Percentiles rank a stretch among this genome's conserved stretches.
phyloP scores from a whole-genome alignment of 92 coral and sea anemone species.

The Scolanthus callimorphus region DNA sequence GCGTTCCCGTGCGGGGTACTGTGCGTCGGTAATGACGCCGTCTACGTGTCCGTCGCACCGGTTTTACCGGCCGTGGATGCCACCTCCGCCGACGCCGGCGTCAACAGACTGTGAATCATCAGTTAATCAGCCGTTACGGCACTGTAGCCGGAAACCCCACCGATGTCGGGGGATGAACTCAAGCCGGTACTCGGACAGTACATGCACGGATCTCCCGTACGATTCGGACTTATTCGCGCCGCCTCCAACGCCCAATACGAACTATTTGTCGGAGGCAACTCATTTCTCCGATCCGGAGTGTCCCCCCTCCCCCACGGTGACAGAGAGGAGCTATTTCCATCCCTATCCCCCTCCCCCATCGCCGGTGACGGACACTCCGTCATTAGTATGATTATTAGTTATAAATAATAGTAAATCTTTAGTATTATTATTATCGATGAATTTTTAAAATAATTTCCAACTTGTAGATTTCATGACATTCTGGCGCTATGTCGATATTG shows the following conservation, averaged over 20 bases:
- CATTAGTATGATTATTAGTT: slow-evolving; percentile 53
- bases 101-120: slow-evolving; percentile 88
- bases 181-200: slow-evolving; percentile 54
- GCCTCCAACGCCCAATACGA: slow-evolving; percentile 97
- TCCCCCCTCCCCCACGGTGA: slow-evolving; percentile 90
- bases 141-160: slow-evolving; percentile 69
- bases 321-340: slow-evolving; percentile 81
- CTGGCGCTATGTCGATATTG: not conserved
- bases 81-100: slow-evolving; percentile 90
- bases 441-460: slow-evolving; percentile 19
- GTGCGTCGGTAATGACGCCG: slow-evolving; percentile 83
- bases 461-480: not conserved
- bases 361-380: slow-evolving; percentile 98
- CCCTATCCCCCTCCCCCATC: slow-evolving; percentile 99
- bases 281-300: slow-evolving; percentile 91
- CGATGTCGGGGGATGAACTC: slow-evolving; percentile 38
- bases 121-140: slow-evolving; percentile 53
- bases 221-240: slow-evolving; percentile 91
- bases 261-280: slow-evolving; percentile 92
- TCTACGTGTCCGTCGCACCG: slow-evolving; percentile 89
- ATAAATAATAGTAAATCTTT: slow-evolving; percentile 10
- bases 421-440: slow-evolving; percentile 9
- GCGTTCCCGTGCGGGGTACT: slow-evolving; percentile 76
- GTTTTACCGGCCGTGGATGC: slow-evolving; percentile 83
- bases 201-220: slow-evolving; percentile 66